Evolutionary conservation across 2,888 invertebrate species (phyloP), one percentile per base, ranked within the genome.

Genomic region (Cyclophora albipunctata): DNA sequence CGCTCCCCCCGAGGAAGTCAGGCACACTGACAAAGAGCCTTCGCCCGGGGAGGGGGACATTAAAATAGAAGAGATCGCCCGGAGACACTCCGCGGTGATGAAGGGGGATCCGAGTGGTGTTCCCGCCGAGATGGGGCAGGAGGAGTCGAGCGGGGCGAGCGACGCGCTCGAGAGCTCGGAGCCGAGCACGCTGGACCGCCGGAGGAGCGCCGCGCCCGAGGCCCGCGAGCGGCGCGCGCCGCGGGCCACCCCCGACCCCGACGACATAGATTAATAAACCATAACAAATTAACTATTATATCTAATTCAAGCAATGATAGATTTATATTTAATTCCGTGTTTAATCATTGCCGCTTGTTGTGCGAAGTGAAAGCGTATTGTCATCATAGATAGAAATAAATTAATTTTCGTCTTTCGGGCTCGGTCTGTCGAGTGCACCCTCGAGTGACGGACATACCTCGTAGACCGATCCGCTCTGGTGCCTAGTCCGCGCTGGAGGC

Each of bases 51-150:
- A 72, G 34, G 59, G 60, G 34, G 66, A 63, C 34, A 74, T 85
- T 3, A 75, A 78, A 55, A 86, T 87, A 57, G 82, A 84, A 64
- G 81, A 84, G 59, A 82, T 87, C 37, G 67, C 69, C 35, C 75
- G 81, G 55, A 78, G 69, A 59, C 66, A 71, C 47, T 69, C 76
- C 43, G 71, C 70, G 37, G 55, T 51, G 48, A 60, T 60, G 3
- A 74, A 64, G 53, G 57, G 68, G 42, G 65, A 66, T 34, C 60
- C 58, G 43, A 68, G 69, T 53, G 67, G 63, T 58, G 64, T 69
- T 48, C 65, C 73, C 1, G 49, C 57, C n/a, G 67, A 63, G 52
- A 63, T 49, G 37, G 62, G 65, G 56, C 61, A 57, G 40, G 56
- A 57, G 45, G 60, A 64, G 55, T 66, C 74, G 20, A 60, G 66